These are phyloP conservation scores for Drosophila seguyi DNA, from an alignment of 1,140 invertebrate species.

Conservation along the genomic window DNA sequence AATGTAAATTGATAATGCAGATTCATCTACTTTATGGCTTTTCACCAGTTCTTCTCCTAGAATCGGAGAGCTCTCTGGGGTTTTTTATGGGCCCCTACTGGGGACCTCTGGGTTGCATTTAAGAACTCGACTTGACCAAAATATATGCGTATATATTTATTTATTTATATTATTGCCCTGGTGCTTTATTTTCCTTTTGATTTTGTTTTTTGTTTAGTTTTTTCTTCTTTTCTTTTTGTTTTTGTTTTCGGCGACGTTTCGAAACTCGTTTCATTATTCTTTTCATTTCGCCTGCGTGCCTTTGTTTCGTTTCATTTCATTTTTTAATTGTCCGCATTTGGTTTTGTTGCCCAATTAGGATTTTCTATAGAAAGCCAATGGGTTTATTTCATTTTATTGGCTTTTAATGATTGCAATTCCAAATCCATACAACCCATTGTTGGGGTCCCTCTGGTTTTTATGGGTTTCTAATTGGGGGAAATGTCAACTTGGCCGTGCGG, in stretches of 20 bases:
- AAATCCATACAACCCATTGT: conserved; percentile 43
- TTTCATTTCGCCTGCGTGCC: conserved; percentile 44
- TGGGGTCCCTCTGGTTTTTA: conserved; percentile 45
- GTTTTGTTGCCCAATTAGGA: conserved; percentile 75
- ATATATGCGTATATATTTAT: conserved; percentile 27
- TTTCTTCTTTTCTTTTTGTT: conserved; percentile 16
- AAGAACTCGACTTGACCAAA: conserved; percentile 19
- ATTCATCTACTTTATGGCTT: conserved; percentile 39
- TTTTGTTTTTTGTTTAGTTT: conserved; percentile 20
- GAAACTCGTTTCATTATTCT: conserved; percentile 30
- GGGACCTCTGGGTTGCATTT: conserved; percentile 21
- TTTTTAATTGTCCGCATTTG: conserved; percentile 67
- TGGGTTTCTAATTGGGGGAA: conserved; percentile 62
- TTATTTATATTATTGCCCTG: conserved; percentile 34
- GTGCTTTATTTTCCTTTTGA: conserved; percentile 11
- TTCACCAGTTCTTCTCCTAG: neutral
- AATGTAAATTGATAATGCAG: conserved; percentile 52
- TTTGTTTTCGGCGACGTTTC: neutral
- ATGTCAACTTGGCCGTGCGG: conserved; percentile 11
- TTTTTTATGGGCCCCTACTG: conserved; percentile 19
- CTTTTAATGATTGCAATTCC: conserved; percentile 73
- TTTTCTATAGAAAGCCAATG: conserved; percentile 77
- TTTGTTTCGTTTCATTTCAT: conserved; percentile 71
- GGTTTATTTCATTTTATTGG: conserved; percentile 76
- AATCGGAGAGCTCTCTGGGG: neutral